Evolutionary conservation across 1,140 invertebrate genomes (phyloP).

Genomic region (Chymomyza costata): DNA sequence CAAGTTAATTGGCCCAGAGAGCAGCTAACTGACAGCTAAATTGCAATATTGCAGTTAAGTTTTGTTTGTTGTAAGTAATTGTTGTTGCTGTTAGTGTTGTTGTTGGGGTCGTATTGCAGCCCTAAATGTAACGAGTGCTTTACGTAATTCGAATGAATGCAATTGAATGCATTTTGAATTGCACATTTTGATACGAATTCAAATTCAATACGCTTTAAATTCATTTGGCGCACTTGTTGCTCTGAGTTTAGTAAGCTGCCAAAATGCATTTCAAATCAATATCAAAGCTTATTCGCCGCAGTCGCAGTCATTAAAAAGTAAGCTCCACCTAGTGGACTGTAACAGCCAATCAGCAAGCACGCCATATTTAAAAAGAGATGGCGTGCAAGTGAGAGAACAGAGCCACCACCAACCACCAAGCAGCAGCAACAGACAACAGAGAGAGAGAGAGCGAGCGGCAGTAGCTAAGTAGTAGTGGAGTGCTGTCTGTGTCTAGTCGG

Average conservation of each 20-base stretch:
- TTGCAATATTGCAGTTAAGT: constrained; percentile 57
- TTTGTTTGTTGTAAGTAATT: constrained; percentile 12
- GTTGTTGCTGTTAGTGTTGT: constrained; percentile 5
- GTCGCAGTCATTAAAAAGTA: constrained; percentile 1
- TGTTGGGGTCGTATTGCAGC: constrained; percentile 33
- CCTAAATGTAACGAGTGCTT: constrained; percentile 18
- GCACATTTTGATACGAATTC: constrained; percentile 18
- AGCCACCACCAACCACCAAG: too few relatives aligned
- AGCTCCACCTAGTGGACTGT: constrained; percentile 27
- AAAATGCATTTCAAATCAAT: constrained; percentile 6
- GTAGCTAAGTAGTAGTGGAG: constrained; percentile 5
- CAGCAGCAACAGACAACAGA: too few relatives aligned
- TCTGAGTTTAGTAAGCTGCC: constrained; percentile 23
- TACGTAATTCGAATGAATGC: constrained; percentile 2
- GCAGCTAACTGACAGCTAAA: constrained; percentile 66
- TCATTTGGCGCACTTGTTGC: constrained; percentile 55
- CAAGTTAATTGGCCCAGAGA: constrained; percentile 65
- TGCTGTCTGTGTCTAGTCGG: constrained; percentile 3
- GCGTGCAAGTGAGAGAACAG: constrained; percentile 6
- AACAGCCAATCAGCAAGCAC: constrained; percentile 46
- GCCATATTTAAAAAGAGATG: constrained; percentile 66
- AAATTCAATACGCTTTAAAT: constrained; percentile 13
- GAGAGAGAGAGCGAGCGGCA: constrained; percentile 15
- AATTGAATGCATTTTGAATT: constrained; percentile 13
- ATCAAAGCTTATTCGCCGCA: constrained; percentile 16